Percentiles rank a stretch among this genome's conserved stretches.
These are phyloP conservation scores for Synergus gifuensis DNA, from an alignment of 2,888 invertebrate species.

Conservation along the genomic window DNA sequence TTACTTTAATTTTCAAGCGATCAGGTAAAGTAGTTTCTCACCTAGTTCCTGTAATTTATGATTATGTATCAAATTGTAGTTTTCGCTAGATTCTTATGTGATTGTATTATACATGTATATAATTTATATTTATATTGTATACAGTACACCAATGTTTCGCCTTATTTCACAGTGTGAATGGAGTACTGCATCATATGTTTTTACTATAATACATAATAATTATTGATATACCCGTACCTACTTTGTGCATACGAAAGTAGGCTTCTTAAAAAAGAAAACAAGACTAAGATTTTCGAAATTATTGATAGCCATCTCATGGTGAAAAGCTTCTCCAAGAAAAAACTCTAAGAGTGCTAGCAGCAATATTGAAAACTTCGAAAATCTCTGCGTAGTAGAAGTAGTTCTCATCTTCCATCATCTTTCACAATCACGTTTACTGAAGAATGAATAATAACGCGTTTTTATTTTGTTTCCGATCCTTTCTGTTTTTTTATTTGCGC, in stretches of 20 bases:
- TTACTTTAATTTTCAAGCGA: neutral
- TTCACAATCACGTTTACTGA: constrained; percentile 63
- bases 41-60: neutral
- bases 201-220: constrained; percentile 77
- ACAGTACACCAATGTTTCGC: constrained; percentile 44
- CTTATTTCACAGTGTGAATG: constrained; percentile 70
- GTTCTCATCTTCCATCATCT: constrained; percentile 64
- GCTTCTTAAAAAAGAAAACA: constrained; percentile 55
- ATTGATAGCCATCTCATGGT: constrained; percentile 37
- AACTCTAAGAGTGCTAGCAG: constrained; percentile 23
- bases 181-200: constrained; percentile 67
- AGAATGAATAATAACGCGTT: constrained; percentile 74
- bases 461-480: constrained; percentile 78
- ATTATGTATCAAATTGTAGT: neutral
- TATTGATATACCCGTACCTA: constrained; percentile 66
- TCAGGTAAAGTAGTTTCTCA: neutral
- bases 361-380: constrained; percentile 60
- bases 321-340: constrained; percentile 33
- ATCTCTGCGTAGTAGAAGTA: constrained; percentile 62
- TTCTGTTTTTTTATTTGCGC: constrained; percentile 78
- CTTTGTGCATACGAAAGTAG: constrained; percentile 61
- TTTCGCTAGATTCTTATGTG: neutral
- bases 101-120: neutral
- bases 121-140: neutral
- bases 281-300: constrained; percentile 42